A percentile compares a stretch with the other conserved stretches of the same genome.
These are phyloP conservation scores for Papilio glaucus DNA, from an alignment of 1,140 invertebrate genomes.

Conservation along the genomic window DNA sequence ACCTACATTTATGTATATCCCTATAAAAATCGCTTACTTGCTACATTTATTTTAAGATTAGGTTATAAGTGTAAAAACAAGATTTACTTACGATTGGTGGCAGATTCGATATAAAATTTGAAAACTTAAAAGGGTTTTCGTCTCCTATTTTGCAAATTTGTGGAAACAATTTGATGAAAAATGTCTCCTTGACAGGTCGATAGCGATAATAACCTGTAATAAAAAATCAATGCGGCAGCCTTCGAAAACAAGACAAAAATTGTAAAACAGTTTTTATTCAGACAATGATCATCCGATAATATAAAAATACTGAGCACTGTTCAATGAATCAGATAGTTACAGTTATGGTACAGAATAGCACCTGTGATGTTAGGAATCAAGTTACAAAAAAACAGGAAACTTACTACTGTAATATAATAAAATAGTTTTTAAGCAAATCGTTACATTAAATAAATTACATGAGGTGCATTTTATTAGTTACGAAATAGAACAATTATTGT, in stretches of 20 bases:
- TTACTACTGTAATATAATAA: conserved; percentile 36
- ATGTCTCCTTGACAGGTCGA: conserved; percentile 82
- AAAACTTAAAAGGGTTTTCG: conserved; percentile 82
- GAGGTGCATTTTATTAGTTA: conserved; percentile 52
- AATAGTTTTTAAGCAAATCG: conserved; percentile 34
- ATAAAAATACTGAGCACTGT: background rate
- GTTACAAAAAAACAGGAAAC: conserved; percentile 25
- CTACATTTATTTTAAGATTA: no score
- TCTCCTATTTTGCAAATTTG: conserved; percentile 83
- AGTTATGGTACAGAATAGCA: background rate
- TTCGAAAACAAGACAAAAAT: conserved; percentile 48
- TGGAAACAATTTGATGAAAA: conserved; percentile 74
- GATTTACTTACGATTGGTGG: conserved; percentile 79
- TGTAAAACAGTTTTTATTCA: background rate
- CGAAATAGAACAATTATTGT: conserved; percentile 54
- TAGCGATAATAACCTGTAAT: conserved; percentile 83
- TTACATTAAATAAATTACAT: conserved; percentile 39
- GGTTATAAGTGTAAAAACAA: conserved; percentile 10
- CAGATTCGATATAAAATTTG: conserved; percentile 82
- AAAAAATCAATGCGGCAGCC: conserved; percentile 77
- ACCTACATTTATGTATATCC: no score
- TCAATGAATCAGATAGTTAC: background rate
- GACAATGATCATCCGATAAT: conserved; percentile 14
- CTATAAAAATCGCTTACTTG: no score
- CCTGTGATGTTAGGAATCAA: conserved; percentile 28